Conservation (phyloP, 2,888 invertebrate genomes). For the Brenthis ino region DNA sequence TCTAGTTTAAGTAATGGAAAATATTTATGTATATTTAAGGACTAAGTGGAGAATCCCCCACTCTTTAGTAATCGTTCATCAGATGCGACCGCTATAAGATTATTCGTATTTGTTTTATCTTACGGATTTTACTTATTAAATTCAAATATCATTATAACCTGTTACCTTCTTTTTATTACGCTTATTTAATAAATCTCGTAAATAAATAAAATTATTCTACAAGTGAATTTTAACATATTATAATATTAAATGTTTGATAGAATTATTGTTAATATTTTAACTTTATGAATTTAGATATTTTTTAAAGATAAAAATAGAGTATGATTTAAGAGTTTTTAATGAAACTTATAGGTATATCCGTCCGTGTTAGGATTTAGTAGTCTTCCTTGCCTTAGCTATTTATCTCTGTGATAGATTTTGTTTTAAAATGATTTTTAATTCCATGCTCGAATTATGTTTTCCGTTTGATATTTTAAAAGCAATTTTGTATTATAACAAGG, state of each 20-base stretch:
- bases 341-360: slow-evolving; percentile 48
- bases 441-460: slow-evolving; percentile 13
- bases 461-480: slow-evolving; percentile 24
- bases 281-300: slow-evolving; percentile 27
- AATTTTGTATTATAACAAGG: slow-evolving; percentile 33
- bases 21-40: neutral
- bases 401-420: slow-evolving; percentile 64
- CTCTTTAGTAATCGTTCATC: neutral
- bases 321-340: slow-evolving; percentile 13
- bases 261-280: slow-evolving; percentile 24
- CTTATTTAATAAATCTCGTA: slow-evolving; percentile 33
- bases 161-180: slow-evolving; percentile 46
- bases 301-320: slow-evolving; percentile 16
- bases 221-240: slow-evolving; percentile 9
- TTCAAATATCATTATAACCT: slow-evolving; percentile 22
- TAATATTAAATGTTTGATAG: slow-evolving; percentile 22
- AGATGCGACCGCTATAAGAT: neutral
- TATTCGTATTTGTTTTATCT: slow-evolving; percentile 9
- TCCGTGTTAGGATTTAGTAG: slow-evolving; percentile 53
- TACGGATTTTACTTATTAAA: neutral
- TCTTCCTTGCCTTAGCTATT: slow-evolving; percentile 60
- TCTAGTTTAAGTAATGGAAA: neutral
- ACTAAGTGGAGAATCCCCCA: neutral
- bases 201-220: slow-evolving; percentile 7
- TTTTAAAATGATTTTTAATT: slow-evolving; percentile 39